phyloP scores from a whole-genome alignment of 2,888 invertebrate genomes.

The Azorinus chamasolen region DNA sequence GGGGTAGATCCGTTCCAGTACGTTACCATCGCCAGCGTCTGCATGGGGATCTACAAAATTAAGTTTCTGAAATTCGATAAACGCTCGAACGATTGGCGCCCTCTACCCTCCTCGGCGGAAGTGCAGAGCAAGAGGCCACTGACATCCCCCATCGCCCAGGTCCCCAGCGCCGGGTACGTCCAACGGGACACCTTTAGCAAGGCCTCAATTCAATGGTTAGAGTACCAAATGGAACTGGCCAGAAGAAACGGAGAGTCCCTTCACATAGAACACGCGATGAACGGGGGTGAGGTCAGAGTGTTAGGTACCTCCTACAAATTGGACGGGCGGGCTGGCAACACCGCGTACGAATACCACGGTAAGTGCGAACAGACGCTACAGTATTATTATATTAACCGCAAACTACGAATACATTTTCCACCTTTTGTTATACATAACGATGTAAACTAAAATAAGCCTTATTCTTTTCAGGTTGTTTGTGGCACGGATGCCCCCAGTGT shows the following conservation, averaged over 20 bases:
- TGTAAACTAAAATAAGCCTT: too few relatives aligned
- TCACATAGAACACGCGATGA: conserved; percentile 29
- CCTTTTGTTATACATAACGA: too few relatives aligned
- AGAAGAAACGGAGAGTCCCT: conserved; percentile 2
- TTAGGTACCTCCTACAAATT: conserved; percentile 23
- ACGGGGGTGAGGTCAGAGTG: conserved; percentile 20
- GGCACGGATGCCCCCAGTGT: conserved; percentile 30
- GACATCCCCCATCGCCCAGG: background rate
- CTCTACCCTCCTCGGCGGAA: background rate
- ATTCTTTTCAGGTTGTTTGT: conserved; percentile 39
- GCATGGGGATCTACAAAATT: conserved; percentile 37
- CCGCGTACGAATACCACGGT: conserved; percentile 3
- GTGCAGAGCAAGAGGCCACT: background rate
- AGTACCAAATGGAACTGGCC: background rate
- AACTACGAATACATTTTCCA: too few relatives aligned
- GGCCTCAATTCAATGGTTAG: background rate
- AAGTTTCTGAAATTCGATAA: background rate
- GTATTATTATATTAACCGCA: too few relatives aligned
- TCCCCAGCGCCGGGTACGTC: conserved; percentile 7
- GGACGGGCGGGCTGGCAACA: conserved; percentile 17
- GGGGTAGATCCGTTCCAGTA: conserved; percentile 43
- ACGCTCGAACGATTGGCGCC: too few relatives aligned
- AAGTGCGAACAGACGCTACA: background rate
- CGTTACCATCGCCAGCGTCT: conserved; percentile 39
- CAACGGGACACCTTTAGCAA: conserved; percentile 11